Conservation (phyloP, 2,888 invertebrate species). For the Metacarcinus magister region DNA sequence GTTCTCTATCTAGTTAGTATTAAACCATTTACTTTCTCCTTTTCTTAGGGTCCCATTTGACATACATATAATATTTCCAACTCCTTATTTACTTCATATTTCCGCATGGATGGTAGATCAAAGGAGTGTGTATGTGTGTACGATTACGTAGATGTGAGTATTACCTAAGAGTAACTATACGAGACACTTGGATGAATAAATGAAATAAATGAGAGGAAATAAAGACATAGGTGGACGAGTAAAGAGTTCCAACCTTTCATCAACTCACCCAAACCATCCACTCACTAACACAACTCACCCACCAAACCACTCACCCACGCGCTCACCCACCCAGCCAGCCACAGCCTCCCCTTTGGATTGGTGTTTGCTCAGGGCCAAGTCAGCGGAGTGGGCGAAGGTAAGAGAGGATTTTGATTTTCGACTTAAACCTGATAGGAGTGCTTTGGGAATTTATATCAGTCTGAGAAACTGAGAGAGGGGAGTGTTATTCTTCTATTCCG, state of each 20-base stretch:
- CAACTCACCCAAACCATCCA: background rate
- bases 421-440: slow-evolving; percentile 29
- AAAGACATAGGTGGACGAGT: too few species aligned
- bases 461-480: slow-evolving; percentile 2
- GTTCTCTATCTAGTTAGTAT: too few species aligned
- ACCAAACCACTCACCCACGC: background rate
- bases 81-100: too few species aligned
- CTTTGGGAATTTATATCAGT: slow-evolving; percentile 20
- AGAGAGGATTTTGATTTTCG: slow-evolving; percentile 41
- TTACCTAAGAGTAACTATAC: too few species aligned
- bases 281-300: background rate
- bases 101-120: too few species aligned
- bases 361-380: background rate
- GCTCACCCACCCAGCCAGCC: background rate
- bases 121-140: too few species aligned
- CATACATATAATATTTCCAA: too few species aligned
- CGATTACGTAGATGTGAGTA: too few species aligned
- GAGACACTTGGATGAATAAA: too few species aligned
- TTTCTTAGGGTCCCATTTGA: too few species aligned
- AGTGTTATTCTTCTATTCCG: slow-evolving; percentile 31
- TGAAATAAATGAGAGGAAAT: too few species aligned
- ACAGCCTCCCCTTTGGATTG: background rate
- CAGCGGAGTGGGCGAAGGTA: background rate
- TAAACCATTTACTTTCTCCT: too few species aligned
- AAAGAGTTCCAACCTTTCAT: background rate